Conservation (phyloP, 2,888 invertebrate species). For the Drosophila ezoana region DNA sequence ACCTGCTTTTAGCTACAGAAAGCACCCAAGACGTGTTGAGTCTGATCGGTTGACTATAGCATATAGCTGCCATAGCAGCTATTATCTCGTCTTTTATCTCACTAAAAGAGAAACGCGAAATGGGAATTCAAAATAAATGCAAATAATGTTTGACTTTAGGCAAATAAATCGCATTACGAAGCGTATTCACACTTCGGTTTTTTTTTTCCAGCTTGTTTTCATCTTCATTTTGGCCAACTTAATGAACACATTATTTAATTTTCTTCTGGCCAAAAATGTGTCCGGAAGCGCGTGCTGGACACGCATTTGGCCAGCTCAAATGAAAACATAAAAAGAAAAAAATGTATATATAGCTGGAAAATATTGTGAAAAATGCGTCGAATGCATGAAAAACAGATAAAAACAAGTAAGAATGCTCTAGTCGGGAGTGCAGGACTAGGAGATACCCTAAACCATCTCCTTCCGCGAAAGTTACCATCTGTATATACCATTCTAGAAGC, state of each 20-base stretch:
- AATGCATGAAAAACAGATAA: constrained; percentile 43
- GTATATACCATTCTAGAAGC: too few species aligned
- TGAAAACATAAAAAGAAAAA: constrained; percentile 36
- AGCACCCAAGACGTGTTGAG: too few species aligned
- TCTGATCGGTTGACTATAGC: background rate
- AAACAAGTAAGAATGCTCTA: too few species aligned
- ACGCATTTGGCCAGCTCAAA: constrained; percentile 59
- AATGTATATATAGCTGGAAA: background rate
- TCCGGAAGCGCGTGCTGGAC: constrained; percentile 71
- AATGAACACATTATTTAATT: constrained; percentile 62
- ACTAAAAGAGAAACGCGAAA: background rate
- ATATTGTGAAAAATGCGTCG: constrained; percentile 54
- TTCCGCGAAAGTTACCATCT: too few species aligned
- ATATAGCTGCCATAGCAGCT: background rate
- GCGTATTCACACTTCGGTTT: constrained; percentile 4
- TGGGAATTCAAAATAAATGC: too few species aligned
- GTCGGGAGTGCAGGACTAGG: too few species aligned
- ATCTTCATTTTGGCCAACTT: constrained; percentile 29
- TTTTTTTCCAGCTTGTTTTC: background rate
- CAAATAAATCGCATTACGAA: too few species aligned
- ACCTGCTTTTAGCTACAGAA: too few species aligned
- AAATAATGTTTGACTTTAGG: too few species aligned
- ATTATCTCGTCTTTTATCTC: too few species aligned
- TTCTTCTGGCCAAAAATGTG: constrained; percentile 12
- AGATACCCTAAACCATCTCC: too few species aligned